Evolutionary conservation across 2,113 vertebrate species (phyloP).

Genomic region (Greenwoodochromis staneri): DNA sequence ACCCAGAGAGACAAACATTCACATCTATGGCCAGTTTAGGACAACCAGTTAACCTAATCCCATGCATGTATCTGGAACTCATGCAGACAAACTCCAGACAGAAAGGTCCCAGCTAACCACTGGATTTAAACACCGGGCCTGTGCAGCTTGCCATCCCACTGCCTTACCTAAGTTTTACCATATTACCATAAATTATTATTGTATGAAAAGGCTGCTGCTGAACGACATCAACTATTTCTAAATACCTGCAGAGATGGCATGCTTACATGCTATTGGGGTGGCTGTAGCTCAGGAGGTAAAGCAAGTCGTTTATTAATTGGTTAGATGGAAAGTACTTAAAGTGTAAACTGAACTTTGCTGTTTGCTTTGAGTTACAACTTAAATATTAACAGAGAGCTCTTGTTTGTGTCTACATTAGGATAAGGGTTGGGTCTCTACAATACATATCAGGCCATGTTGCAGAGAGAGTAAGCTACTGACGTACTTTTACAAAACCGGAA

Average conservation of each 20-base stretch:
- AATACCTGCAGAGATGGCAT: not conserved
- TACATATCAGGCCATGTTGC: not conserved
- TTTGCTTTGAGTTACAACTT: not conserved
- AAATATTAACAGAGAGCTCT: not conserved
- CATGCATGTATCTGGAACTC: not conserved
- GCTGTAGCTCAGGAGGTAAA: not conserved
- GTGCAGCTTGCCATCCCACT: not conserved
- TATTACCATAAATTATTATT: not conserved
- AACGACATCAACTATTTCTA: not conserved
- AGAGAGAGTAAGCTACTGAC: not conserved
- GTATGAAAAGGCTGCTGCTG: not conserved
- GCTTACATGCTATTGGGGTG: accelerated
- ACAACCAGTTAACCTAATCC: not conserved
- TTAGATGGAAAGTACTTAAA: not conserved
- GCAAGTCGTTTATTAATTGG: not conserved
- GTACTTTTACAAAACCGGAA: not conserved
- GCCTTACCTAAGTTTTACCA: not conserved
- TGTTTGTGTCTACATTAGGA: not conserved
- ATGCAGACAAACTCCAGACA: not conserved
- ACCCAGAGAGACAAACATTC: not conserved
- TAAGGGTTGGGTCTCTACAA: not conserved
- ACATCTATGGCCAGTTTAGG: not conserved
- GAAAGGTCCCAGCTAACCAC: not conserved
- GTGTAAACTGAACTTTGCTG: not conserved
- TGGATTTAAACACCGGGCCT: not conserved